A percentile compares a stretch with the other conserved stretches of the same genome.
phyloP scores from a whole-genome alignment of 2,113 vertebrate genomes.

The Pholis gunnellus region DNA sequence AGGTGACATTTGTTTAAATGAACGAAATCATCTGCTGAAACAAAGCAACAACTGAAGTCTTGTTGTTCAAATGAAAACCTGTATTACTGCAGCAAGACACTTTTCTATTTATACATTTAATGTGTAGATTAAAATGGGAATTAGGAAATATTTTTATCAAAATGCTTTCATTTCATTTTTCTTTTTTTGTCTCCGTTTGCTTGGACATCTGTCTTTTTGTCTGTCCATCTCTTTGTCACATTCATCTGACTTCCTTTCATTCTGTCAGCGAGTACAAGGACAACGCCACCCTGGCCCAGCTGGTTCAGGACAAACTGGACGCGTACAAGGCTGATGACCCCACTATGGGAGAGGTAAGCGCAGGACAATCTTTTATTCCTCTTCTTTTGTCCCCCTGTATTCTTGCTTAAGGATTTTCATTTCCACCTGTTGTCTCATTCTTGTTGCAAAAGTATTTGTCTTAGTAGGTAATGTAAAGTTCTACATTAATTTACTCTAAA shows the following conservation, averaged over 20 bases:
- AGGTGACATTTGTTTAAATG: not conserved
- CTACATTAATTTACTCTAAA: not conserved
- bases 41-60: not conserved
- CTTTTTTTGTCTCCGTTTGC: not conserved
- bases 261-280: conserved; percentile 89
- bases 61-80: not conserved
- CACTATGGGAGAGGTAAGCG: conserved; percentile 96
- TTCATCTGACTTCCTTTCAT: not conserved
- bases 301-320: conserved; percentile 98
- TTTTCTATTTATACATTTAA: not conserved
- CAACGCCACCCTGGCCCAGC: conserved; percentile 94
- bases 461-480: not conserved
- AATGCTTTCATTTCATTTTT: not conserved
- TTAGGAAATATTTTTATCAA: not conserved
- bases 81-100: not conserved
- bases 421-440: not conserved
- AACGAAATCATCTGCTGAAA: not conserved
- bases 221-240: not conserved
- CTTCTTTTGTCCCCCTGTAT: not conserved
- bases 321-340: conserved; percentile 98
- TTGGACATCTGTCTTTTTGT: not conserved
- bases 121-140: too few species aligned
- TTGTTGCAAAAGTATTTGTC: not conserved
- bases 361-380: not conserved
- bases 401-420: not conserved